Percentiles rank a stretch among this genome's conserved stretches.
These are phyloP conservation scores for Tolmerus cingulatus DNA, from an alignment of 2,888 invertebrate genomes.

Conservation along the genomic window DNA sequence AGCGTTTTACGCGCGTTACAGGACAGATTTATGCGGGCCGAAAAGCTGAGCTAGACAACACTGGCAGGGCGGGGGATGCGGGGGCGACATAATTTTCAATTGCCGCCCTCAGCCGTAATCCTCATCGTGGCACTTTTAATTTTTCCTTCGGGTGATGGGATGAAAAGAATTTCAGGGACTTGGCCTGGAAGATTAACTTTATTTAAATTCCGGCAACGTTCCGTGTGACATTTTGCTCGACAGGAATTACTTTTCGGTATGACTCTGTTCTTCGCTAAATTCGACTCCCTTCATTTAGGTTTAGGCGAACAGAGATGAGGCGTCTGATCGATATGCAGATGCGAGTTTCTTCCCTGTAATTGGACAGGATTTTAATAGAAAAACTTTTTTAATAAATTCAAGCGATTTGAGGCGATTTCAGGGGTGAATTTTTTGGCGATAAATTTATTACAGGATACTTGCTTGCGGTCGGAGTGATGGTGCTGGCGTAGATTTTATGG, in stretches of 20 bases:
- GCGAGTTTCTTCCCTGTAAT: not conserved
- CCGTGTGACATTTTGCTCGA: conserved; percentile 5
- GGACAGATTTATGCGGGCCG: not conserved
- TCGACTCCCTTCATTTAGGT: not conserved
- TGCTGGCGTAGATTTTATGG: not conserved
- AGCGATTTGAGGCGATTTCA: not conserved
- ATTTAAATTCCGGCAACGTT: conserved; percentile 20
- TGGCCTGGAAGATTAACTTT: not conserved
- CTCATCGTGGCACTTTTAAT: not conserved
- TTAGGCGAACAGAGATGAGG: not conserved
- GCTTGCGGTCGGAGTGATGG: not conserved
- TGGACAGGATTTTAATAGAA: conserved; percentile 23
- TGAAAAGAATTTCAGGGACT: conserved; percentile 6
- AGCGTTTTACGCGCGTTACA: not conserved
- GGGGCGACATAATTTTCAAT: conserved; percentile 1
- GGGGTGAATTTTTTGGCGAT: not conserved
- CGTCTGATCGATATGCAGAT: not conserved
- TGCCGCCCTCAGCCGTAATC: not conserved
- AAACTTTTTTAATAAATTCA: conserved; percentile 14
- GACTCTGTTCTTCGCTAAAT: not conserved
- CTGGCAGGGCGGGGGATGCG: not conserved
- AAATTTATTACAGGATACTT: not conserved
- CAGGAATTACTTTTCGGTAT: conserved; percentile 8
- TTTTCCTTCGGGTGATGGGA: not conserved
- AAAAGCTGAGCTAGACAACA: not conserved